Evolutionary conservation across 2,888 invertebrate species (phyloP), one percentile per base, ranked within the genome.

Genomic region (Xanthorhoe designata): DNA sequence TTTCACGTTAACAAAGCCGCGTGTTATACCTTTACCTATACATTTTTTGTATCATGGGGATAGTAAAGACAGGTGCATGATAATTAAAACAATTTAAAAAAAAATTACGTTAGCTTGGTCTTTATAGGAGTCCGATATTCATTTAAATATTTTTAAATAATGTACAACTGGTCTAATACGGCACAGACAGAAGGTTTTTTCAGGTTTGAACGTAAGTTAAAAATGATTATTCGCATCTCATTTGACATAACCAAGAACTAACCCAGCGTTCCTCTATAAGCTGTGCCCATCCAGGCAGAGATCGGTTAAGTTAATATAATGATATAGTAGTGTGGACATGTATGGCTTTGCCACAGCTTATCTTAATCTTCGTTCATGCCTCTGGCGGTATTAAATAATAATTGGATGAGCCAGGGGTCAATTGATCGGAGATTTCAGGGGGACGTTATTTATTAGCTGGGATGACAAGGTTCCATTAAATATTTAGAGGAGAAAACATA

Each of bases 341-440:
- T 68, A 69, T 66, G 69, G 67, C 72, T 62, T 69, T 70, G 72
- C 68, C 69, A 81, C 51, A 54, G 81, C 85, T 89, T 90, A 91
- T 90, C 90, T 88, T 89, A 91, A 92, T 91, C 92, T 87, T 78
- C 15, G 86, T 87, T 85, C 88, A 85, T 85, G 86, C 90, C 82
- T 88, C 84, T 78, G 77, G 79, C 82, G 88, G 84, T 87, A 89
- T 90, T 89, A 88, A 88, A 87, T 87, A 89, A 87, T 91, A 91
- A 91, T 91, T 90, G 91, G 90, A 90, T 91, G 88, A 88, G 78
- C 78, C 84, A 84, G 76, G 80, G 88, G 89, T 88, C 89, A 90
- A 88, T 85, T 77, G 87, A 85, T 85, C 75, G 77, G 74, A 76
- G 76, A 81, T 81, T 86, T 83, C 70, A 77, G 73, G 65, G 38